phyloP scores from a whole-genome alignment of 2,888 invertebrate genomes.

The Tachina grossa region DNA sequence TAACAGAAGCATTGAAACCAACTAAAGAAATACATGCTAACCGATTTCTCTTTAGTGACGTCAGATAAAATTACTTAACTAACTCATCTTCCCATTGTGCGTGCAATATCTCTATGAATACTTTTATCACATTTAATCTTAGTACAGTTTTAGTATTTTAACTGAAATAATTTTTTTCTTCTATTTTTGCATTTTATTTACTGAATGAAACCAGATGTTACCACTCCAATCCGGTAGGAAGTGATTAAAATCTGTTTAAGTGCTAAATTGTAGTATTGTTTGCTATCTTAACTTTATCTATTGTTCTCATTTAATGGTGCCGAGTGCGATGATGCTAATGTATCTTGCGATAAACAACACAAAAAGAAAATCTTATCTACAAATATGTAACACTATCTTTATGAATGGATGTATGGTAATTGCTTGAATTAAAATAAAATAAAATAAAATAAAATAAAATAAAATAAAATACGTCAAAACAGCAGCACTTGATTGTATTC shows the following conservation, averaged over 20 bases:
- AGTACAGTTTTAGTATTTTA: neutral
- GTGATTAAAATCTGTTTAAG: slow-evolving; percentile 54
- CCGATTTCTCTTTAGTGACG: neutral
- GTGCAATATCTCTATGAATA: neutral
- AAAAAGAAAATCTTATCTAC: slow-evolving; percentile 24
- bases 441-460: neutral
- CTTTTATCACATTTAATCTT: slow-evolving; percentile 6
- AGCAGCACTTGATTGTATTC: neutral
- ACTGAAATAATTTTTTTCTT: slow-evolving; percentile 15
- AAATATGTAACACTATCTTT: neutral
- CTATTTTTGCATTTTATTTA: slow-evolving; percentile 31
- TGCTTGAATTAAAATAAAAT: neutral
- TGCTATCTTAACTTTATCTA: slow-evolving; percentile 28
- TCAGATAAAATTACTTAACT: neutral
- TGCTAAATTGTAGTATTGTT: slow-evolving; percentile 25
- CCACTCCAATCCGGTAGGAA: slow-evolving; percentile 64
- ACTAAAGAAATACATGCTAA: no score
- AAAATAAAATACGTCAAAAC: neutral
- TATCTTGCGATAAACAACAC: no score
- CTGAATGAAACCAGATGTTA: slow-evolving; percentile 66
- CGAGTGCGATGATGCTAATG: neutral
- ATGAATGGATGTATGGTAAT: slow-evolving; percentile 34
- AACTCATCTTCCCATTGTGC: neutral
- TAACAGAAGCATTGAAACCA: no score
- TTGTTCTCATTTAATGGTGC: slow-evolving; percentile 20